phyloP scores from a whole-genome alignment of 2,797 vertebrate genomes.

The Taeniopygia guttata region DNA sequence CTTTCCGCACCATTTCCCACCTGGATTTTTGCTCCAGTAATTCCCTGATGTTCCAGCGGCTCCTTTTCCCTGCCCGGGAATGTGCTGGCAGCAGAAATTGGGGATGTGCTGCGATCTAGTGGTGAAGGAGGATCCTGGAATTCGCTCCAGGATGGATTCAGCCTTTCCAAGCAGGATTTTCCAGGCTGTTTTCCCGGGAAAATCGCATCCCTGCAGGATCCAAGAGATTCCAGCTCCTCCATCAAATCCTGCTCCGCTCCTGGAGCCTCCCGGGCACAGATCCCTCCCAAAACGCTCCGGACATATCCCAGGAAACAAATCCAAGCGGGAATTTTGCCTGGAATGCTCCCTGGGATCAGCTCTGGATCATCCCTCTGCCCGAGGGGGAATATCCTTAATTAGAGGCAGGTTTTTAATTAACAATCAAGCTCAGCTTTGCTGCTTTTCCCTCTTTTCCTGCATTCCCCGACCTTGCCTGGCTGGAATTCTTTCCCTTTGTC shows the following conservation, averaged over 20 bases:
- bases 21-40: neutral
- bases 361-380: neutral
- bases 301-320: neutral
- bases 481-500: neutral
- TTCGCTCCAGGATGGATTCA: neutral
- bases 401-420: neutral
- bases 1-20: neutral
- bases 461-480: neutral
- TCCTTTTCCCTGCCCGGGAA: neutral
- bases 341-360: neutral
- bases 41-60: neutral
- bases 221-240: neutral
- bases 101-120: constrained; percentile 65
- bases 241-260: neutral
- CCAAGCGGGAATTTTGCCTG: neutral
- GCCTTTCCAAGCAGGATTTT: neutral
- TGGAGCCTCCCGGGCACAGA: neutral
- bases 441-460: neutral
- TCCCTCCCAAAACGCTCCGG: neutral
- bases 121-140: neutral
- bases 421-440: neutral
- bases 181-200: neutral
- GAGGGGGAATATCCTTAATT: neutral
- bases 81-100: neutral
- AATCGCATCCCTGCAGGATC: neutral